Base-by-base conservation (phyloP, 2,797 vertebrate genomes). In the Petrocephalus schoutedeni region DNA sequence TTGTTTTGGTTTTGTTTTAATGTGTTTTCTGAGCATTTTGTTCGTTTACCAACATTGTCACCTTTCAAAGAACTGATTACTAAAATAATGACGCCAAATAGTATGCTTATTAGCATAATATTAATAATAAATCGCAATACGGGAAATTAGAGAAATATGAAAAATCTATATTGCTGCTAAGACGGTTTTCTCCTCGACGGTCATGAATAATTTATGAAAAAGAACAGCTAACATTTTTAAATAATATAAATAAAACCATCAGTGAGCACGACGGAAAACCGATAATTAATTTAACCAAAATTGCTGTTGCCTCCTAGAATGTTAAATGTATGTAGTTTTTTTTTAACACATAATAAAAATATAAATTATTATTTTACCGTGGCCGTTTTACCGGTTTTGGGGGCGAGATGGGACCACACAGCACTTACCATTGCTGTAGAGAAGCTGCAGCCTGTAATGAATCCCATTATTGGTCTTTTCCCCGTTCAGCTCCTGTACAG, bases 401-500 rank as follows among this genome's bases (percentile, higher is more conserved):
- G 41, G 41, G n/a, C n/a, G 23, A 28, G 10, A 23, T 12, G 54
- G 54, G 54, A 28, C 10, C 64, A n/a, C 5, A 61, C 28, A 8
- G 32, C 36, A 91, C 97, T 98, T 95, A 99, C 98, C 98, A 89
- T 98, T 99, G 93, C 98, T 99, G 96, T 98, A 99, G 87, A 99
- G 97, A 58, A 99, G 97, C 95, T 99, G 98, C 86, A 99, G 96
- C 91, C 97, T 97, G 95, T 99, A 99, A 94, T 99, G 98, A 92
- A 99, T 99, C 89, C 98, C 98, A 92, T 99, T 99, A 95, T 99
- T 99, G 91, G 98, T 99, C 96, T 99, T 99, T 94, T 99, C 98
- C 88, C 96, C 98, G 93, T 96, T 97, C 61, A 96, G 96, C 95
- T 99, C 98, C 98, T 99, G 94, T 4, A 23, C 71, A 88, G 85